A percentile compares a stretch with the other conserved stretches of the same genome.
Evolutionary conservation across 92 coral and sea anemone genomes (phyloP).

Genomic region (Epizoanthus illoricatus): DNA sequence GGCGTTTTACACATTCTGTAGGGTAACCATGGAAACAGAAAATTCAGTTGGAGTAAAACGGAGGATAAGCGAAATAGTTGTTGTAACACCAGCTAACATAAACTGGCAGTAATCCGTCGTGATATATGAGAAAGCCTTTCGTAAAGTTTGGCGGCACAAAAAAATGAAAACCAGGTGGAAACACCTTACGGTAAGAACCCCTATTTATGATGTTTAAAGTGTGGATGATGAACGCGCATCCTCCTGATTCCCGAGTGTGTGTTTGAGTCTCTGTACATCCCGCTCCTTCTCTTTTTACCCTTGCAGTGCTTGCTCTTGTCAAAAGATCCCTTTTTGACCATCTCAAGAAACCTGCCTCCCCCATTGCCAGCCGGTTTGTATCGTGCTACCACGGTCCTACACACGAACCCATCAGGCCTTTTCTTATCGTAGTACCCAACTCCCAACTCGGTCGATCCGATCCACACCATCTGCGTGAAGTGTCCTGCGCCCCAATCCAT

Average conservation of each 20-base stretch:
- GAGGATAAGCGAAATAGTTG: too few species aligned
- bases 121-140: too few species aligned
- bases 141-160: too few species aligned
- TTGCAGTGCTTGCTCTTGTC: conserved; percentile 50
- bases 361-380: conserved; percentile 80
- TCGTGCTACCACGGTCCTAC: conserved; percentile 78
- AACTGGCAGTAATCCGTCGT: too few species aligned
- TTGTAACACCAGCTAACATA: too few species aligned
- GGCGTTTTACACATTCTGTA: too few species aligned
- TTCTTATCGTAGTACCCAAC: conserved; percentile 68
- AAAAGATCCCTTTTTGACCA: conserved; percentile 77
- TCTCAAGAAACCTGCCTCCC: conserved; percentile 55
- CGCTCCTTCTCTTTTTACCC: background rate
- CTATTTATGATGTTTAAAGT: background rate
- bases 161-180: too few species aligned
- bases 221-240: conserved; percentile 16
- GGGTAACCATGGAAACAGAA: too few species aligned
- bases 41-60: too few species aligned
- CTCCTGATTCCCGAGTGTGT: conserved; percentile 4
- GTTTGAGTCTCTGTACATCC: background rate
- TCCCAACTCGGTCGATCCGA: conserved; percentile 70
- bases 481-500: conserved; percentile 73
- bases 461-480: conserved; percentile 90
- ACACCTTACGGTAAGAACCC: too few species aligned
- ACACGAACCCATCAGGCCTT: conserved; percentile 62